These are phyloP conservation scores for Epinephelus coioides DNA, from an alignment of 2,797 vertebrate species.

Conservation along the genomic window DNA sequence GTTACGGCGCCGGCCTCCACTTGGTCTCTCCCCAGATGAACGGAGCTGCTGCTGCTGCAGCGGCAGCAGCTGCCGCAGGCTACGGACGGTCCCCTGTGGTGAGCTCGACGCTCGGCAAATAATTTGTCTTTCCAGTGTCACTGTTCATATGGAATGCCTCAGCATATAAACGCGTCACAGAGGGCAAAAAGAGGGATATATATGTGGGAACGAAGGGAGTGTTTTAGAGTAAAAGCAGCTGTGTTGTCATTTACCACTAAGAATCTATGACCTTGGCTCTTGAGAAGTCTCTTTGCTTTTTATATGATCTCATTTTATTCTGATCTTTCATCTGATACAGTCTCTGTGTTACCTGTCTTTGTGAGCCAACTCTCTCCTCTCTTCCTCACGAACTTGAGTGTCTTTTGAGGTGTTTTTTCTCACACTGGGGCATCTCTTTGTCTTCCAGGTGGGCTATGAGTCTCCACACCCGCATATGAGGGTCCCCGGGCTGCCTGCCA, in stretches of 20 bases:
- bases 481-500: slow-evolving; percentile 85
- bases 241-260: slow-evolving; percentile 23
- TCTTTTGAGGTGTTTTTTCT: slow-evolving; percentile 2
- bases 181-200: slow-evolving; percentile 23
- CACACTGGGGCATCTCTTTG: slow-evolving; percentile 8
- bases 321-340: slow-evolving; percentile 36
- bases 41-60: slow-evolving; percentile 82
- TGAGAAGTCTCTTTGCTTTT: slow-evolving; percentile 34
- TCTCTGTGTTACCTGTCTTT: not conserved
- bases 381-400: too few relatives aligned
- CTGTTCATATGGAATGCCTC: slow-evolving; percentile 63
- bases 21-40: slow-evolving; percentile 91
- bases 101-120: slow-evolving; percentile 59
- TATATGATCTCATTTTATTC: slow-evolving; percentile 39
- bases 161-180: slow-evolving; percentile 50
- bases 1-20: slow-evolving; percentile 88
- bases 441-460: slow-evolving; percentile 86
- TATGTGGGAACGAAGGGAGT: not conserved
- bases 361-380: slow-evolving; percentile 12
- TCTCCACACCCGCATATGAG: slow-evolving; percentile 87
- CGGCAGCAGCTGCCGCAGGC: slow-evolving; percentile 75
- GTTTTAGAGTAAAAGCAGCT: slow-evolving; percentile 20
- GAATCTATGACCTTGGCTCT: slow-evolving; percentile 42
- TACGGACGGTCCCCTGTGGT: slow-evolving; percentile 91
- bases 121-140: slow-evolving; percentile 64